These are phyloP conservation scores for Diarsia rubi DNA, from an alignment of 2,888 invertebrate genomes.

Conservation along the genomic window DNA sequence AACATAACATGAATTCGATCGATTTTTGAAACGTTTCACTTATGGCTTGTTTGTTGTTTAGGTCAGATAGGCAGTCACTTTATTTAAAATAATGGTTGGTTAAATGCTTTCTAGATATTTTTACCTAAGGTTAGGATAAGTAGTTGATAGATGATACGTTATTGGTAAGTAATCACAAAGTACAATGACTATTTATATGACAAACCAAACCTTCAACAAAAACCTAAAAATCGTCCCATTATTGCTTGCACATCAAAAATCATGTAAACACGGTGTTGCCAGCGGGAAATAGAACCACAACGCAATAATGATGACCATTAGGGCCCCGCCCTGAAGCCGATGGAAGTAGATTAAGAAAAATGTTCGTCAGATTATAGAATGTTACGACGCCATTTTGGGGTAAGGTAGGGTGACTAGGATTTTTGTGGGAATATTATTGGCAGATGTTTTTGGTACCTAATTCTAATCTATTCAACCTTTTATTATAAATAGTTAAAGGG, in stretches of 20 bases:
- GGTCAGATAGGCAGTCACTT: too few relatives aligned
- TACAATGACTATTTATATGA: neutral
- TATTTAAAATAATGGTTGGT: too few relatives aligned
- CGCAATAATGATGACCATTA: conserved; percentile 62
- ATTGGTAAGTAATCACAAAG: neutral
- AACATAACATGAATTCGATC: neutral
- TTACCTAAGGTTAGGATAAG: too few relatives aligned
- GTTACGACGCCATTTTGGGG: conserved; percentile 77
- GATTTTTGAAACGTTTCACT: neutral
- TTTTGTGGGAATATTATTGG: neutral
- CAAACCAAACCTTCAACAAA: neutral
- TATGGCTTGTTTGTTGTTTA: too few relatives aligned
- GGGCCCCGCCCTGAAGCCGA: conserved; percentile 63
- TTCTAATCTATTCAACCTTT: neutral
- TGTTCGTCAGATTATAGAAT: conserved; percentile 81
- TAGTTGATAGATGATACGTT: neutral
- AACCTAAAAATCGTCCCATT: neutral
- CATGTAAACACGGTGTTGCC: conserved; percentile 44
- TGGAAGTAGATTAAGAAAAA: conserved; percentile 84
- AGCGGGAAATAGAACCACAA: conserved; percentile 49
- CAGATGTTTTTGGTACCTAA: neutral
- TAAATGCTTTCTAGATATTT: neutral
- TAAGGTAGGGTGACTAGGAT: conserved; percentile 69
- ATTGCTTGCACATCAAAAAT: conserved; percentile 43
- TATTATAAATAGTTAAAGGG: neutral